These are phyloP conservation scores for Sclerurus mexicanus DNA, from an alignment of 2,113 vertebrate genomes.

Conservation along the genomic window DNA sequence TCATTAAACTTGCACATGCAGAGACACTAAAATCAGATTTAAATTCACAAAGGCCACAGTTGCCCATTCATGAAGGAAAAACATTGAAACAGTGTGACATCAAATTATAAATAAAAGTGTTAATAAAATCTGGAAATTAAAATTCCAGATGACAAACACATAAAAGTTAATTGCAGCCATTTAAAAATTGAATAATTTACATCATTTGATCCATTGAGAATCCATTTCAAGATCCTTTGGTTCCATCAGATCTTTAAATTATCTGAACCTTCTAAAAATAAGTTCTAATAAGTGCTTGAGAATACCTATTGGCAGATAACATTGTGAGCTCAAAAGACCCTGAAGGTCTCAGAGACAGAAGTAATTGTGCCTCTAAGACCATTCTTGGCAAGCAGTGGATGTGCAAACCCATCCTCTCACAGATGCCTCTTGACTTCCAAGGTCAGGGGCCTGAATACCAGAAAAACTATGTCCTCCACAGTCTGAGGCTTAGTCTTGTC, in stretches of 20 bases:
- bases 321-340: background rate
- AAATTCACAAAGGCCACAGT: background rate
- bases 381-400: background rate
- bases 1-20: background rate
- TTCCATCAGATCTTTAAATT: background rate
- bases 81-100: background rate
- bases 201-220: background rate
- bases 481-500: background rate
- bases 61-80: background rate
- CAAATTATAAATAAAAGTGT: background rate
- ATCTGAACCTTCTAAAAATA: background rate
- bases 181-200: background rate
- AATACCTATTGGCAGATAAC: background rate
- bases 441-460: fast-evolving
- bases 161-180: background rate
- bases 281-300: background rate
- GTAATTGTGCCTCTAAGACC: background rate
- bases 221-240: background rate
- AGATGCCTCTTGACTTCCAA: background rate
- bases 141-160: background rate
- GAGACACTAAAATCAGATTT: background rate
- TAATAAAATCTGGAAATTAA: background rate
- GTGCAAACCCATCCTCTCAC: background rate
- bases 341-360: background rate
- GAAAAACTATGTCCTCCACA: background rate